Conservation (phyloP, 2,113 vertebrate genomes). For the Myxocyprinus asiaticus region DNA sequence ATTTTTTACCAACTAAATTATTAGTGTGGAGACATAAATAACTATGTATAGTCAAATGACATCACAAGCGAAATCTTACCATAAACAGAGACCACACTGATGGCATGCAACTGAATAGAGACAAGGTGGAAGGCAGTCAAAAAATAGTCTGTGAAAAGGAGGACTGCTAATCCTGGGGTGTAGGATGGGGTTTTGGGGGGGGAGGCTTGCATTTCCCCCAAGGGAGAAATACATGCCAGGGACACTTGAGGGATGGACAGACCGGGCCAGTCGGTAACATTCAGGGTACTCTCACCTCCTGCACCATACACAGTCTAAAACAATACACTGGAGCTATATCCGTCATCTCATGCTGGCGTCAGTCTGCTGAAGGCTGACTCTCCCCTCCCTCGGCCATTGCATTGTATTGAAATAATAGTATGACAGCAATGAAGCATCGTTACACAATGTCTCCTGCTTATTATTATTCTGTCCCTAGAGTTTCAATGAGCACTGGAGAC, state of each 20-base stretch:
- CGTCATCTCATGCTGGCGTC: conserved; percentile 49
- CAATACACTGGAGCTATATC: conserved; percentile 48
- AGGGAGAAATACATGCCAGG: conserved; percentile 26
- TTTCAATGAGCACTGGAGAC: conserved; percentile 33
- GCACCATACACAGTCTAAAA: conserved; percentile 35
- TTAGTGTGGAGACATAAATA: conserved; percentile 61
- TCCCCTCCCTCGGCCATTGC: conserved; percentile 33
- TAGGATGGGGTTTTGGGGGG: conserved; percentile 35
- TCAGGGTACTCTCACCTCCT: conserved; percentile 50
- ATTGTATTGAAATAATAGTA: conserved; percentile 44
- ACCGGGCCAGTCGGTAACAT: conserved; percentile 35
- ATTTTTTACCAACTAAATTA: conserved; percentile 58
- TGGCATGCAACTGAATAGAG: conserved; percentile 2
- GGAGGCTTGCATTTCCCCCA: conserved; percentile 41
- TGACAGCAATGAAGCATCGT: conserved; percentile 55
- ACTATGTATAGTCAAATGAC: conserved; percentile 30
- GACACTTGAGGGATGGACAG: conserved; percentile 44
- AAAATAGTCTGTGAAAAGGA: conserved; percentile 51
- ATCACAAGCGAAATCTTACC: conserved; percentile 36
- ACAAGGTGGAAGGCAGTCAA: conserved; percentile 54
- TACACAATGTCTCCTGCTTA: conserved; percentile 52
- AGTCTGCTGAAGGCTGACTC: conserved; percentile 48
- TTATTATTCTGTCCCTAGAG: conserved; percentile 45
- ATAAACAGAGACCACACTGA: conserved; percentile 53
- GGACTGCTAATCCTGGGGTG: conserved; percentile 36